These are phyloP conservation scores for Ondatra zibethicus DNA, from an alignment of 2,113 vertebrate genomes.

Conservation along the genomic window DNA sequence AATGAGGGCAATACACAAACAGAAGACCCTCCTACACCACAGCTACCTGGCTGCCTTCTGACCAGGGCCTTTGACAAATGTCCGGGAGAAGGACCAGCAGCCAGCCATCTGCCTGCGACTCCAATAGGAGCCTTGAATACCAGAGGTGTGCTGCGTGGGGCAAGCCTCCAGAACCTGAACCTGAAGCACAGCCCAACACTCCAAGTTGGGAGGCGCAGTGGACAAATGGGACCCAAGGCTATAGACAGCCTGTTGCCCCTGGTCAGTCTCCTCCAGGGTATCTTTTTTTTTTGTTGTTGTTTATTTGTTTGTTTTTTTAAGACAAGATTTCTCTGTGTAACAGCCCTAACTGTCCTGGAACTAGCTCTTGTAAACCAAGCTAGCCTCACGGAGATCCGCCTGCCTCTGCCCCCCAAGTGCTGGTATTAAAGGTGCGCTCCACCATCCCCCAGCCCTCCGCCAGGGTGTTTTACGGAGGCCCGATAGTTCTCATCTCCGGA, in stretches of 20 bases:
- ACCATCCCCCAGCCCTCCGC: neutral
- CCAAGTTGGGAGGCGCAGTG: neutral
- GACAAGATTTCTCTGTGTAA: no score
- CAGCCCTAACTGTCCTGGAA: no score
- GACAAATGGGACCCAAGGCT: neutral
- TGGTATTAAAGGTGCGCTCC: no score
- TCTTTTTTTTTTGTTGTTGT: neutral
- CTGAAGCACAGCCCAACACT: fast-evolving
- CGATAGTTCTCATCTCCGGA: neutral
- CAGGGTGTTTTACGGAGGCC: neutral
- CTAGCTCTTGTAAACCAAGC: no score
- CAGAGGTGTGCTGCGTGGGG: no score
- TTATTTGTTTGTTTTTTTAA: no score
- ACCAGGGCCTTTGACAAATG: neutral
- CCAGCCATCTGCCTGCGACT: neutral
- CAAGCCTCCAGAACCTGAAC: neutral
- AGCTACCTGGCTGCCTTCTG: neutral
- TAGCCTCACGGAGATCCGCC: no score
- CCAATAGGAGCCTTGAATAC: neutral
- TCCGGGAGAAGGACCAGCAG: neutral
- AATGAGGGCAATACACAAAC: no score
- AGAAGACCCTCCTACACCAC: no score
- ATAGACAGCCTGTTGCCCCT: neutral
- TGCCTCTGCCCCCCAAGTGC: no score
- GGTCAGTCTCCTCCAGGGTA: neutral